A percentile compares a stretch with the other conserved stretches of the same genome.
Evolutionary conservation across 2,888 invertebrate genomes (phyloP).

Genomic region (Diarsia dahlii): DNA sequence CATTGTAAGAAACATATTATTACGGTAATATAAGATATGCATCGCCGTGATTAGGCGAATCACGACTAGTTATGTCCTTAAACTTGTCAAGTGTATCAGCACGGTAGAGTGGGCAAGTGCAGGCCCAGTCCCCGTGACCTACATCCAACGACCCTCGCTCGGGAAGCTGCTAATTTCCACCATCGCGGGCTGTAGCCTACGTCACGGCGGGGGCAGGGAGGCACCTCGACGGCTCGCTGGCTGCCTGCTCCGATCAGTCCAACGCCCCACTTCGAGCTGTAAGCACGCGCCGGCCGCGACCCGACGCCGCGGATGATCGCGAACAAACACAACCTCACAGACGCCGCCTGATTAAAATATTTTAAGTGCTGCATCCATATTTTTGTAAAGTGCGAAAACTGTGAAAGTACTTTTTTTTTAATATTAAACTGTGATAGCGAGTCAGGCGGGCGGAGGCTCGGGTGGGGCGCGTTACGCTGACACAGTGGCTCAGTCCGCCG

Average conservation of each 20-base stretch:
- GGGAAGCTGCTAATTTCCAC: slow-evolving; percentile 91
- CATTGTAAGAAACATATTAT: slow-evolving; percentile 16
- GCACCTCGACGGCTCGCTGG: slow-evolving; percentile 80
- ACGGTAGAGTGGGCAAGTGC: slow-evolving; percentile 88
- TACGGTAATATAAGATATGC: slow-evolving; percentile 51
- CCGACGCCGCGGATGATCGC: slow-evolving; percentile 78
- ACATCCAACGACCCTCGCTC: slow-evolving; percentile 90
- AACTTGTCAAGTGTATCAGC: slow-evolving; percentile 89
- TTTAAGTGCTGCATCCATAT: slow-evolving; percentile 77
- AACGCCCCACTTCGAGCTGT: slow-evolving; percentile 83
- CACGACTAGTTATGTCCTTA: slow-evolving; percentile 87
- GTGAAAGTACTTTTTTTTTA: slow-evolving; percentile 83
- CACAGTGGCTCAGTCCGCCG: slow-evolving; percentile 91
- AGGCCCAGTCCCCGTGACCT: slow-evolving; percentile 90
- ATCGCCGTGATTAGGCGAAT: slow-evolving; percentile 70
- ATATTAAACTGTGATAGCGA: slow-evolving; percentile 84
- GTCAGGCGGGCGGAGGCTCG: slow-evolving; percentile 85
- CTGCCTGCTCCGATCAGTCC: slow-evolving; percentile 80
- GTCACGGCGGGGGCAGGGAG: slow-evolving; percentile 84
- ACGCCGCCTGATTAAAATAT: slow-evolving; percentile 80
- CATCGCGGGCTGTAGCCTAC: slow-evolving; percentile 84
- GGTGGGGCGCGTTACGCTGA: slow-evolving; percentile 90
- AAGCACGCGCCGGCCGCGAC: slow-evolving; percentile 81
- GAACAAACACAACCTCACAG: slow-evolving; percentile 78
- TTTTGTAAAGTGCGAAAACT: slow-evolving; percentile 81